phyloP scores from a whole-genome alignment of 2,113 vertebrate species.

The Engystomops pustulosus region DNA sequence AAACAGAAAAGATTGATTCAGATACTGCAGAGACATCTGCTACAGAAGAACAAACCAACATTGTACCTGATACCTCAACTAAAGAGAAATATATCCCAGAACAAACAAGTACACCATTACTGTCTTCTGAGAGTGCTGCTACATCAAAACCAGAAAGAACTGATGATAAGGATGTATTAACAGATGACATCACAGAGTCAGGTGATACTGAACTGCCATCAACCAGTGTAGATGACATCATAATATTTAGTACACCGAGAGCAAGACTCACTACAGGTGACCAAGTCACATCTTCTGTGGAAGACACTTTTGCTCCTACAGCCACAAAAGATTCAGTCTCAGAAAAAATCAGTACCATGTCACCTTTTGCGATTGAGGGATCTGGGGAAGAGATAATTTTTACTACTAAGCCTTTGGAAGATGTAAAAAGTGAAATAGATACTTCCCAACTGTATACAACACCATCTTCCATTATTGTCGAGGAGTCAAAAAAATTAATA shows the following conservation, averaged over 20 bases:
- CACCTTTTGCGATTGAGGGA: background rate
- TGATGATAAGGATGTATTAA: too few relatives aligned
- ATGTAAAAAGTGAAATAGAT: background rate
- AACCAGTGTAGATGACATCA: background rate
- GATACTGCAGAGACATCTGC: background rate
- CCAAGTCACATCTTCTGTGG: background rate
- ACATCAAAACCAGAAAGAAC: background rate
- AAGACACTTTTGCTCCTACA: background rate
- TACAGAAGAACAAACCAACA: background rate
- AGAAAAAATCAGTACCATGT: conserved; percentile 13
- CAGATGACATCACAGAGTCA: conserved; percentile 11
- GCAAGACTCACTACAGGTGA: background rate
- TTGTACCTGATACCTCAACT: background rate
- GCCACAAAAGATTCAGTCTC: conserved; percentile 1
- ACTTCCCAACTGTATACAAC: conserved; percentile 8
- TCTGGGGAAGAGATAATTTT: conserved; percentile 19
- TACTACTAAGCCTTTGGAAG: background rate
- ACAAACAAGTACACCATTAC: background rate
- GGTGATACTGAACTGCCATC: conserved; percentile 20
- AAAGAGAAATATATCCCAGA: conserved; percentile 3
- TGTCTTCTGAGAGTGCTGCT: background rate
- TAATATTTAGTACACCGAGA: conserved; percentile 19
- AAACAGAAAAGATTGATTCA: background rate
- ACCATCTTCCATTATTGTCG: background rate
- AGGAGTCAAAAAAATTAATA: background rate